These are phyloP conservation scores for Lepidurus apus DNA, from an alignment of 1,140 invertebrate genomes.

Conservation along the genomic window DNA sequence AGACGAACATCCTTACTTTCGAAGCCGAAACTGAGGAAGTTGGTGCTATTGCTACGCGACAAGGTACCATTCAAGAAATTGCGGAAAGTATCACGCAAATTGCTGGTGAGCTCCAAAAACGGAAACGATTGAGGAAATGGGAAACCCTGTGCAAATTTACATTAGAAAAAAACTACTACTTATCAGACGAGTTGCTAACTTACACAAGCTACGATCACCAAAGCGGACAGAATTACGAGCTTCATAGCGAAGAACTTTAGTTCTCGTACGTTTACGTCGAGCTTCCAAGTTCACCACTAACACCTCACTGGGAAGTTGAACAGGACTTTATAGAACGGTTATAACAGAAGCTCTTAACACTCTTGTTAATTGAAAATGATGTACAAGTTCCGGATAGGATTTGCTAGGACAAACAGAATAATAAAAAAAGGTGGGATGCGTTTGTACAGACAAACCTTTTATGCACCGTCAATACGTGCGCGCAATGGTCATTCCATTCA, in stretches of 20 bases:
- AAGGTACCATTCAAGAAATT: not conserved
- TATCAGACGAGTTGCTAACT: not conserved
- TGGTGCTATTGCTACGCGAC: not conserved
- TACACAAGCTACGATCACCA: not conserved
- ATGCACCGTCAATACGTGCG: too few relatives aligned
- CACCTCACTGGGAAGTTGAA: not conserved
- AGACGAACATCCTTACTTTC: not conserved
- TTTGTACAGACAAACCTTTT: too few relatives aligned
- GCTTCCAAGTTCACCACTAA: slow-evolving; percentile 4
- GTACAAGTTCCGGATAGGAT: not conserved
- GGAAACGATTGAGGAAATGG: not conserved
- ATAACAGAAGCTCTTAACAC: not conserved
- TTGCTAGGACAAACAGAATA: not conserved
- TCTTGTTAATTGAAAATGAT: not conserved
- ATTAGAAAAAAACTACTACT: not conserved
- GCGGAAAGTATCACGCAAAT: not conserved
- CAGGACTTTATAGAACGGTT: not conserved
- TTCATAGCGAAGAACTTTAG: not conserved
- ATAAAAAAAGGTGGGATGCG: not conserved
- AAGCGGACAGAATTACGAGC: not conserved
- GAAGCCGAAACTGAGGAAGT: not conserved
- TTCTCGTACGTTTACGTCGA: not conserved
- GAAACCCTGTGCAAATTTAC: not conserved
- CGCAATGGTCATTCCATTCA: not conserved
- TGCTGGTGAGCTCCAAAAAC: not conserved